These are phyloP conservation scores for Larimichthys polyactis DNA, from an alignment of 2,113 vertebrate species.

Conservation along the genomic window DNA sequence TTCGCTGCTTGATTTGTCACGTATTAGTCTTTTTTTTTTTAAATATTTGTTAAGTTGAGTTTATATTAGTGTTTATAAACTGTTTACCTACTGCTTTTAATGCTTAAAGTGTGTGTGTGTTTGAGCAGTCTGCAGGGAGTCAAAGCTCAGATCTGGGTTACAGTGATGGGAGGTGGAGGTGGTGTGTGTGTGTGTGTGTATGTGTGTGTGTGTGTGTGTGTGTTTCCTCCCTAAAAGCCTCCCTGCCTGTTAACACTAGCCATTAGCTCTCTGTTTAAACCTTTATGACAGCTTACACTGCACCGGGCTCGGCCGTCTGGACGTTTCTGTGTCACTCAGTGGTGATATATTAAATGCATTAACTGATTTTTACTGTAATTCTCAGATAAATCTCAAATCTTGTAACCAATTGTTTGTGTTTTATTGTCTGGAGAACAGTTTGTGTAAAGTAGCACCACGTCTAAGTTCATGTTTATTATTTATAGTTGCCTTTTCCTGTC, in stretches of 20 bases:
- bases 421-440: slow-evolving; percentile 13
- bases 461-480: slow-evolving; percentile 31
- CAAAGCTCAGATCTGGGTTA: slow-evolving; percentile 41
- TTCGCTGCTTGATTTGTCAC: no score
- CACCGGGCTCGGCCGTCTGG: slow-evolving; percentile 12
- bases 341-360: neutral
- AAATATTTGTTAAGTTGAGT: no score
- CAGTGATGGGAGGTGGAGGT: slow-evolving; percentile 11
- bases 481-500: neutral
- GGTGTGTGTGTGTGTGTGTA: neutral
- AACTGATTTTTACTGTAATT: neutral
- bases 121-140: slow-evolving; percentile 18
- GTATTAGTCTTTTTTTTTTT: no score
- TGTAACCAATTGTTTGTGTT: neutral
- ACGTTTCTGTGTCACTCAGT: neutral
- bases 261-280: slow-evolving; percentile 51
- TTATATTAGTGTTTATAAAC: no score
- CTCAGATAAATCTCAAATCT: neutral
- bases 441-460: neutral
- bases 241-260: slow-evolving; percentile 28
- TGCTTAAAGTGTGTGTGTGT: neutral
- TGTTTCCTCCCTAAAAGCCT: slow-evolving; percentile 50
- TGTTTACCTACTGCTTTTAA: neutral
- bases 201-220: neutral
- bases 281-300: slow-evolving; percentile 44